A percentile compares a stretch with the other conserved stretches of the same genome.
Evolutionary conservation across 2,797 vertebrate species (phyloP).

Genomic region (Morus bassanus): DNA sequence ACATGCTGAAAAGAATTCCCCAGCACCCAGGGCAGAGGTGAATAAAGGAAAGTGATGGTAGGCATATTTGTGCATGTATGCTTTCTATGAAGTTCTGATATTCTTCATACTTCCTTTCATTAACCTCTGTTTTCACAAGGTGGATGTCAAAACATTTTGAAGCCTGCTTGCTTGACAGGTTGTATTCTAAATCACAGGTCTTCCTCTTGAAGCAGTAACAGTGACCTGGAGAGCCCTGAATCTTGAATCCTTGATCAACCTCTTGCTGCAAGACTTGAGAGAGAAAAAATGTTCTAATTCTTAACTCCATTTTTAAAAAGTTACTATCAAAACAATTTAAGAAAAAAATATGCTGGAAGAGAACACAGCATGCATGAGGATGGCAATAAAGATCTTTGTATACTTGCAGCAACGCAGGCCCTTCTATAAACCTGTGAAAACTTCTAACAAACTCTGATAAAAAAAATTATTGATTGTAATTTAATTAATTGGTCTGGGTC

Average conservation of each 20-base stretch:
- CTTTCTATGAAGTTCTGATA: conserved; percentile 64
- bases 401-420: neutral
- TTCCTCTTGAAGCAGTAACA: conserved; percentile 75
- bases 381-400: neutral
- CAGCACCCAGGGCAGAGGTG: neutral
- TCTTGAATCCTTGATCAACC: conserved; percentile 65
- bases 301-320: neutral
- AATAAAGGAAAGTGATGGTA: neutral
- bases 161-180: conserved; percentile 64
- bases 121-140: conserved; percentile 56
- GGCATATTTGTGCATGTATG: conserved; percentile 65
- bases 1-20: neutral
- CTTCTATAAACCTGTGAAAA: neutral
- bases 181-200: conserved; percentile 71
- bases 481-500: neutral
- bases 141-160: conserved; percentile 66
- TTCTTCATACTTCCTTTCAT: conserved; percentile 49
- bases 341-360: neutral
- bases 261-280: conserved; percentile 51
- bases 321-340: neutral
- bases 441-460: neutral
- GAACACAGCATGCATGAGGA: neutral
- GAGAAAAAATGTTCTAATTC: neutral
- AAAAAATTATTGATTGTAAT: neutral
- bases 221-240: conserved; percentile 39